Evolutionary conservation across 2,888 invertebrate species (phyloP).

Genomic region (Tiliacea aurago): DNA sequence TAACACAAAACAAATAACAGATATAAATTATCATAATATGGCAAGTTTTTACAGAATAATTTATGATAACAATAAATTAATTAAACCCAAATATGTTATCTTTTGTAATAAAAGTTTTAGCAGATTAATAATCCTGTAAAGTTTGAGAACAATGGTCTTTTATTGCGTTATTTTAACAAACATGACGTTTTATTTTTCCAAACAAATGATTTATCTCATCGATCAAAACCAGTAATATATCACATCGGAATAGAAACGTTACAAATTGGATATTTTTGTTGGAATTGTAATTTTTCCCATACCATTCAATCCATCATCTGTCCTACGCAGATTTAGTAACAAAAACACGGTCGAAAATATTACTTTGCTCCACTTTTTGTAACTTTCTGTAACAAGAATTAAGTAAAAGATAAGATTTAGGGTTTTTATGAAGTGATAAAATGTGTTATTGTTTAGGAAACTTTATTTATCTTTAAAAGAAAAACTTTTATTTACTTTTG

Average conservation of each 20-base stretch:
- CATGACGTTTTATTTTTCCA: background rate
- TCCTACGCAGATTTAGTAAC: slow-evolving; percentile 33
- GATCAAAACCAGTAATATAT: slow-evolving; percentile 38
- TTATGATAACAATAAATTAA: slow-evolving; percentile 32
- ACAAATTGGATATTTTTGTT: slow-evolving; percentile 36
- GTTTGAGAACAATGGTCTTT: background rate
- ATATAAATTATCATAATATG: slow-evolving; percentile 29
- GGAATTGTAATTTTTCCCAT: slow-evolving; percentile 31
- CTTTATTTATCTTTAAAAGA: background rate
- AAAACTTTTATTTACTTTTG: background rate
- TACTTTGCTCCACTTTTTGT: slow-evolving; percentile 9
- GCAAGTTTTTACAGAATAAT: slow-evolving; percentile 14
- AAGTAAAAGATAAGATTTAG: slow-evolving; percentile 4
- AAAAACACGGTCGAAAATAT: slow-evolving; percentile 9
- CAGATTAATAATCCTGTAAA: background rate
- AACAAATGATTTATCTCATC: slow-evolving; percentile 30
- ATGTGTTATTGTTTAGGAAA: background rate
- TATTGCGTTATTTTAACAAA: slow-evolving; percentile 16
- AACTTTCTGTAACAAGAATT: slow-evolving; percentile 21
- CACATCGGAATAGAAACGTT: slow-evolving; percentile 33
- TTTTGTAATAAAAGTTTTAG: slow-evolving; percentile 22
- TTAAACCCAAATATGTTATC: slow-evolving; percentile 27
- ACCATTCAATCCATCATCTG: slow-evolving; percentile 49
- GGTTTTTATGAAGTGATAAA: slow-evolving; percentile 1
- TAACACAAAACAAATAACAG: slow-evolving; percentile 28